Base-by-base conservation (phyloP, 2,888 invertebrate genomes). In the Lycophotia porphyrea region DNA sequence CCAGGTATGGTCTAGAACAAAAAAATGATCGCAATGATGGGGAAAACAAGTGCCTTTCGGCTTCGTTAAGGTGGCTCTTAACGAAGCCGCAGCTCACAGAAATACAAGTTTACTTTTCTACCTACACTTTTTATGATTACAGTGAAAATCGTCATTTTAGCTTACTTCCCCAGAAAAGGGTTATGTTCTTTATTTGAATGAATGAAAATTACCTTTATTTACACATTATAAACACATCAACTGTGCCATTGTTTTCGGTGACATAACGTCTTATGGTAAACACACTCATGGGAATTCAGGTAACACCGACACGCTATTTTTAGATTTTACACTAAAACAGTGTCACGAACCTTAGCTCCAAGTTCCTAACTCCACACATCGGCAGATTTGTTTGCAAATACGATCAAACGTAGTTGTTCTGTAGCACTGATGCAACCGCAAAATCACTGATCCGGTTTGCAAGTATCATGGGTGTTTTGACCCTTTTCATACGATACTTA, bases 201-300 rank as follows among this genome's bases (percentile, higher is more conserved):
- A 49, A 80, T 36, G 27, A 21, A 73, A 58, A 65, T 60, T 5
- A 42, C 42, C 42, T 64, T 11, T 18, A 21, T 64, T 42, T 11
- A 60, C 63, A 47, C 55, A 64, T 65, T 74, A 74, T 18, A 75
- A 74, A 81, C 5, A 80, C 18, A 80, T 77, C 80, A 77, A 7
- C 42, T 52, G 15, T 49, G 0, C 21, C 21, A 31, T 58, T 18
- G 18, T 58, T 39, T 47, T 52, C 31, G 72, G 44, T 74, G 65
- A 73, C 42, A 60, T 60, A 49, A 78, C 42, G 11, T 61, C 42
- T 44, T 34, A n/a, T 18, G 9, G 5, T n/a, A 39, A 36, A 36
- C 2, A 3, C 36, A 8, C 44, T 58, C 11, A 58, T n/a, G 21
- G 24, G 21, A 36, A 80, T 42, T 34, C 5, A 8, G 18, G 49